Evolutionary conservation across 2,113 vertebrate species (phyloP).

Genomic region (Gobio gobio): DNA sequence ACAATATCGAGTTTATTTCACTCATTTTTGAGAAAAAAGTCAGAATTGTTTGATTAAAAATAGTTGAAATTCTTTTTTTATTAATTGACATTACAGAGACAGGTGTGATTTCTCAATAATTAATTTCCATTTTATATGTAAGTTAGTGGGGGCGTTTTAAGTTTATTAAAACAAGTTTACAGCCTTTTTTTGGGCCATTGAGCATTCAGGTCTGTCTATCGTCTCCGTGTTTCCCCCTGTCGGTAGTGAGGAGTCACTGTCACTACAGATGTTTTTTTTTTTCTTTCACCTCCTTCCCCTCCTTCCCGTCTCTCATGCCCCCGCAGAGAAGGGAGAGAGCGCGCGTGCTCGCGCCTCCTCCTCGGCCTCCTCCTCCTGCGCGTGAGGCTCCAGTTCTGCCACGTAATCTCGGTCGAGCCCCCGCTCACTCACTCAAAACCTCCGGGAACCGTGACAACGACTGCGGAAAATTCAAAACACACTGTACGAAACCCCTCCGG

Average conservation of each 20-base stretch:
- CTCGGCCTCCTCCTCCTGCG: background rate
- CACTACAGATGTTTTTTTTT: background rate
- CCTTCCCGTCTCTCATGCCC: background rate
- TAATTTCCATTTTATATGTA: background rate
- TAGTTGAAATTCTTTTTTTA: no score
- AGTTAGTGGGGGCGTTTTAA: background rate
- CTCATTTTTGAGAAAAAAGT: no score
- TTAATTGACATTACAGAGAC: no score
- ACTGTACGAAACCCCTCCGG: background rate
- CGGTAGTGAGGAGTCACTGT: background rate
- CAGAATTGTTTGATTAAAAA: no score
- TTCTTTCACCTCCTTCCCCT: background rate
- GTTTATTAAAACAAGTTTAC: background rate
- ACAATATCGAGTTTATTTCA: no score
- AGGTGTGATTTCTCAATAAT: no score
- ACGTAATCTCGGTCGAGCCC: conserved; percentile 54
- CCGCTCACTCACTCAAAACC: conserved; percentile 21
- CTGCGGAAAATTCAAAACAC: background rate
- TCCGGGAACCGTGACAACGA: conserved; percentile 20
- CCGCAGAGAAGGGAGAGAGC: conserved; percentile 19
- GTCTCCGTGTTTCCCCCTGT: background rate
- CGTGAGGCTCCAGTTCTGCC: conserved; percentile 46
- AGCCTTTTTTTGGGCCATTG: background rate
- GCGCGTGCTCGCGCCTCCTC: conserved; percentile 12
- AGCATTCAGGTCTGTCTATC: background rate